Percentiles rank a stretch among this genome's conserved stretches.
Conservation (phyloP, 2,888 invertebrate species). For the Lepidocyrtinus sp. region DNA sequence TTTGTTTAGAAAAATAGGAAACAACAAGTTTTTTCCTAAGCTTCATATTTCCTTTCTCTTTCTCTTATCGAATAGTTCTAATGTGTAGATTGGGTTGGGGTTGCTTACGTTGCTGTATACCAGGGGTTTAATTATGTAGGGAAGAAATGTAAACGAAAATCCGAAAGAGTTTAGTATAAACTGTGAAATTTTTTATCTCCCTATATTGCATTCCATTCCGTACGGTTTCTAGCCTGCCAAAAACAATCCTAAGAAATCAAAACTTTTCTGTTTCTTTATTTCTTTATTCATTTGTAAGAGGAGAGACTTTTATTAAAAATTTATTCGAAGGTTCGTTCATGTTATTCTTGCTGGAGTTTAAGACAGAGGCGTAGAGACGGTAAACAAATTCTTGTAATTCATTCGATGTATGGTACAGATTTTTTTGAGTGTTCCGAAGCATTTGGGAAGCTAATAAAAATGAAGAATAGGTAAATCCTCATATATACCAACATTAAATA, state of each 20-base stretch:
- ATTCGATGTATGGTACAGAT: not conserved
- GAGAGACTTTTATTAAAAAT: not conserved
- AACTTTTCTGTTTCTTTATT: not conserved
- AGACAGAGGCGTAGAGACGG: too few species aligned
- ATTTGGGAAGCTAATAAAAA: not conserved
- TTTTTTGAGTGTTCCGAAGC: not conserved
- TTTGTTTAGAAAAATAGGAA: not conserved
- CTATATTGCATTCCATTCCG: not conserved
- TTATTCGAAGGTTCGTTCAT: not conserved
- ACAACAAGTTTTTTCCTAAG: slow-evolving; percentile 13
- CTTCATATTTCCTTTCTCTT: not conserved
- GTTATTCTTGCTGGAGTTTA: too few species aligned
- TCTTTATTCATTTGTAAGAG: not conserved
- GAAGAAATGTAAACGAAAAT: not conserved
- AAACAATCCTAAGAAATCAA: not conserved
- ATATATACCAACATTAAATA: too few species aligned
- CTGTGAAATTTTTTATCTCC: not conserved
- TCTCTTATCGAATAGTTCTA: not conserved
- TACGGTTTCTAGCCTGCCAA: not conserved
- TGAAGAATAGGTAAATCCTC: too few species aligned
- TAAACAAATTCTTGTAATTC: slow-evolving; percentile 1
- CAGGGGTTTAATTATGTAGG: not conserved
- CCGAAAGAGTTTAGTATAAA: not conserved
- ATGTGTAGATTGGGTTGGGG: too few species aligned
- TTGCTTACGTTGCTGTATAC: too few species aligned